These are phyloP conservation scores for Colletes latitarsis DNA, from an alignment of 1,140 invertebrate genomes.

Conservation along the genomic window DNA sequence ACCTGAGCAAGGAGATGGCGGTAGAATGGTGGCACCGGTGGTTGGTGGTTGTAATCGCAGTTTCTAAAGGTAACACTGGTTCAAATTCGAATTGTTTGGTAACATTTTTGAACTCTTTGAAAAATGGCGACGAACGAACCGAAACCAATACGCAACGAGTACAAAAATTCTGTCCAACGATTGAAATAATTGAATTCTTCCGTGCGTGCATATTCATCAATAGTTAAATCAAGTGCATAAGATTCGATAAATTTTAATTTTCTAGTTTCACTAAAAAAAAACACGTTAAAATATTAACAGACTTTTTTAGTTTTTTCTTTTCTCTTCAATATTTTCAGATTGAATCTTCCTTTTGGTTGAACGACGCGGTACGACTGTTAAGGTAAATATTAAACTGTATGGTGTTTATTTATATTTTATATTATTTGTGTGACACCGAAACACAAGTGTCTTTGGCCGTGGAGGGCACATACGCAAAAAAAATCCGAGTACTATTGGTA, in stretches of 20 bases:
- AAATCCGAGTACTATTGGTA: no score
- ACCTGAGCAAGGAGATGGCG: constrained; percentile 59
- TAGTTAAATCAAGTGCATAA: background rate
- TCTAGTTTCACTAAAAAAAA: background rate
- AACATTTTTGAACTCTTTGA: background rate
- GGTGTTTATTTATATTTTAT: background rate
- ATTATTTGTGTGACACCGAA: background rate
- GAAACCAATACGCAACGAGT: background rate
- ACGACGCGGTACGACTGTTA: background rate
- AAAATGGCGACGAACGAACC: background rate
- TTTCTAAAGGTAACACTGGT: constrained; percentile 7
- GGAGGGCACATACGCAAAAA: no score
- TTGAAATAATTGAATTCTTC: no score
- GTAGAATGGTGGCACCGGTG: constrained; percentile 43
- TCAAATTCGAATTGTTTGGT: background rate
- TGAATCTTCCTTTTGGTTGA: background rate
- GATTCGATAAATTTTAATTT: background rate
- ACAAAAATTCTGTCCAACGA: background rate
- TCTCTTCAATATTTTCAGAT: background rate
- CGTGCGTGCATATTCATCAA: background rate
- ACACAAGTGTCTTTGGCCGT: background rate
- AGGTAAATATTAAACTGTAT: constrained; percentile 4
- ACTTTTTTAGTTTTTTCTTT: background rate
- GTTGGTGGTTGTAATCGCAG: constrained; percentile 24
- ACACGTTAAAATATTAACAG: no score